Conservation (phyloP, 2,113 vertebrate genomes). For the Sceloporus tristichus region DNA sequence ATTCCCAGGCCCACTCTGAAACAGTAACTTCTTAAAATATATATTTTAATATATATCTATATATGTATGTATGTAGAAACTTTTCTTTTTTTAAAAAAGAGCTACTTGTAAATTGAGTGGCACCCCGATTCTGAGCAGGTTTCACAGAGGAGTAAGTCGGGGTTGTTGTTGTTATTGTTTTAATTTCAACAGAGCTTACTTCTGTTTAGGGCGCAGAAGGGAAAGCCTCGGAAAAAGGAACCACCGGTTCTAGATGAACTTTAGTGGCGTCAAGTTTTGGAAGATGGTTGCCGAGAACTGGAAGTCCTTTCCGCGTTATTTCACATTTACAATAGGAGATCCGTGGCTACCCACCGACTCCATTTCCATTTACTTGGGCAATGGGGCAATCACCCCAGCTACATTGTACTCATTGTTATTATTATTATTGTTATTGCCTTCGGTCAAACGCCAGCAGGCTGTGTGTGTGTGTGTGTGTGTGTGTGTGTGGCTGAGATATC, state of each 20-base stretch:
- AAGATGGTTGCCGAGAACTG: not conserved
- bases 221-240: not conserved
- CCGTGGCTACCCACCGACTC: fast-evolving
- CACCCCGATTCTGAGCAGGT: not conserved
- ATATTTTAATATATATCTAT: no score
- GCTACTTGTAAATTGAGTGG: not conserved
- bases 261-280: no score
- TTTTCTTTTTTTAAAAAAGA: no score
- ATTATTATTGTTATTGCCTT: not conserved
- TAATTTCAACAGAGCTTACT: not conserved
- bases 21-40: not conserved
- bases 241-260: not conserved
- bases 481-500: slow-evolving; percentile 39
- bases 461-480: not conserved
- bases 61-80: no score
- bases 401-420: no score
- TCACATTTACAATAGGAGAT: not conserved
- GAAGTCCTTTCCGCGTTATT: not conserved
- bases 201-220: not conserved
- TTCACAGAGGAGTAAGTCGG: no score
- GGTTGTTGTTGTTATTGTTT: not conserved
- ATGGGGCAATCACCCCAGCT: not conserved
- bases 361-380: not conserved
- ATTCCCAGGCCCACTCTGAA: not conserved
- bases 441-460: not conserved